Conservation (phyloP, 2,888 invertebrate species). For the Linnaemya vulpina region DNA sequence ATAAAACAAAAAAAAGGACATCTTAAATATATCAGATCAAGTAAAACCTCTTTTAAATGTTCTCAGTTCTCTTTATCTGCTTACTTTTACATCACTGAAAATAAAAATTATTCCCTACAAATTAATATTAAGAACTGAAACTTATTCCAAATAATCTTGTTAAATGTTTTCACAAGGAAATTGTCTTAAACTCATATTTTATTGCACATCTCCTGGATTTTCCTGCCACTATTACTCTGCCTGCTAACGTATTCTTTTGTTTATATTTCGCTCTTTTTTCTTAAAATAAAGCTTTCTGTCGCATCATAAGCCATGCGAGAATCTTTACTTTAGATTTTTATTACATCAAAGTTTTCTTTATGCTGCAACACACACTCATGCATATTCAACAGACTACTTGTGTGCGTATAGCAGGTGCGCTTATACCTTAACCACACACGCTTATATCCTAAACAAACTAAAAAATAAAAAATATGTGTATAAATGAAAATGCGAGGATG, state of each 20-base stretch:
- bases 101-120: too few species aligned
- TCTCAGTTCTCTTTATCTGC: too few species aligned
- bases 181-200: too few species aligned
- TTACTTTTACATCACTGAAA: too few species aligned
- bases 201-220: not conserved
- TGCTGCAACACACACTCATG: not conserved
- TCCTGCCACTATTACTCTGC: not conserved
- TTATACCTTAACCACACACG: constrained; percentile 14
- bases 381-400: not conserved
- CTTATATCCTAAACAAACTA: not conserved
- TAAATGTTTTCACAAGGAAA: too few species aligned
- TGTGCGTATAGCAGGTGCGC: not conserved
- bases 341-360: constrained; percentile 27
- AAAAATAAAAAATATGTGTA: not conserved
- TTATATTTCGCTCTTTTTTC: not conserved
- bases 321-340: constrained; percentile 57
- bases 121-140: too few species aligned
- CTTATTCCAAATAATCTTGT: too few species aligned
- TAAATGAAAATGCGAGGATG: constrained; percentile 3
- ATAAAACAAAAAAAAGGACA: too few species aligned
- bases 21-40: too few species aligned
- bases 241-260: not conserved
- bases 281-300: constrained; percentile 49
- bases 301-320: constrained; percentile 42
- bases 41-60: too few species aligned